Evolutionary conservation across 2,888 invertebrate species (phyloP).

Genomic region (Apoda limacodes): DNA sequence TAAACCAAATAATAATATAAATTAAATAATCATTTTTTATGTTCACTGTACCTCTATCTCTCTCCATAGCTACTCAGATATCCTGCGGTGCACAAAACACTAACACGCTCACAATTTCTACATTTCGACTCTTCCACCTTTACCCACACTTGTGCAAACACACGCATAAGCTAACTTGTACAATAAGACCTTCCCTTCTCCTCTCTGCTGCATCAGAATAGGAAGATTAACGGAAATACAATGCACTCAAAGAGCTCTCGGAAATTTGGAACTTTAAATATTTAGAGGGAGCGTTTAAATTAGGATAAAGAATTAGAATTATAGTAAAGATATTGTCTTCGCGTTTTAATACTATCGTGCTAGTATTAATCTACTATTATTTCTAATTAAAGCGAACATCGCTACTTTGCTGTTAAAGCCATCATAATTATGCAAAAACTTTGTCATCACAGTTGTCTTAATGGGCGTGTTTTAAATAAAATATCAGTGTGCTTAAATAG

Average conservation of each 20-base stretch:
- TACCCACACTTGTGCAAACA: slow-evolving; percentile 31
- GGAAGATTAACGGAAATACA: slow-evolving; percentile 20
- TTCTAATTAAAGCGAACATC: too few species aligned
- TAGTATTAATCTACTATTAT: too few species aligned
- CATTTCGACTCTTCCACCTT: slow-evolving; percentile 32
- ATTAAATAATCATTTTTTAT: slow-evolving; percentile 17
- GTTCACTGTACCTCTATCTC: slow-evolving; percentile 20
- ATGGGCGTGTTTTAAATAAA: too few species aligned
- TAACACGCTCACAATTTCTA: slow-evolving; percentile 29
- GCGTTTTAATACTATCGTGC: too few species aligned
- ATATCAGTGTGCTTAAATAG: too few species aligned
- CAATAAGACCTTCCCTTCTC: slow-evolving; percentile 24
- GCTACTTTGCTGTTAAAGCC: too few species aligned
- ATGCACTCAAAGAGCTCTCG: slow-evolving; percentile 25
- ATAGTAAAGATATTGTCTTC: too few species aligned
- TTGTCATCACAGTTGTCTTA: too few species aligned
- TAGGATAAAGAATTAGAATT: too few species aligned
- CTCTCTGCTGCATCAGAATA: slow-evolving; percentile 14
- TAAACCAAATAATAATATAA: slow-evolving; percentile 1
- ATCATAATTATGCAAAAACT: too few species aligned
- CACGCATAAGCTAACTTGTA: slow-evolving; percentile 25
- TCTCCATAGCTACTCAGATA: slow-evolving; percentile 22
- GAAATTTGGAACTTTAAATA: slow-evolving; percentile 21
- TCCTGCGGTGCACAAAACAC: slow-evolving; percentile 30
- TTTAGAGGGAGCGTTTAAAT: slow-evolving; percentile 7